Evolutionary conservation across 2,888 invertebrate species (phyloP).

Genomic region (Onchidella celtica): DNA sequence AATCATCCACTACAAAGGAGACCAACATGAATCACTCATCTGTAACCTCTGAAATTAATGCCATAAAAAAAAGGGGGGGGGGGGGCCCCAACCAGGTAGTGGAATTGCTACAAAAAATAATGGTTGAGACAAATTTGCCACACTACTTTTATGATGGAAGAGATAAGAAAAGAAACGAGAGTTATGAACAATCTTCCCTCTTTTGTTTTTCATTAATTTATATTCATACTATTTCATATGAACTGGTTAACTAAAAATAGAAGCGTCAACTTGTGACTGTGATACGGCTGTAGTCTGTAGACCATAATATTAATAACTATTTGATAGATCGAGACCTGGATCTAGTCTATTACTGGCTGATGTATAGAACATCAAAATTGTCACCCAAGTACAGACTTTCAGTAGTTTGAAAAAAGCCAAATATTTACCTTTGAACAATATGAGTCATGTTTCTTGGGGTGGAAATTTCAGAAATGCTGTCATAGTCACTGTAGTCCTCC

Average conservation of each 20-base stretch:
- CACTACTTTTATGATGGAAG: no score
- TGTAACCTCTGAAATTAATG: no score
- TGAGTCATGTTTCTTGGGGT: slow-evolving; percentile 39
- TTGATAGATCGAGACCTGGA: slow-evolving; percentile 11
- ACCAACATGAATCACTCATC: no score
- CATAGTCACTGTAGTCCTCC: slow-evolving; percentile 1
- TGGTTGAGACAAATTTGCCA: no score
- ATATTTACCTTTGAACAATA: slow-evolving; percentile 42
- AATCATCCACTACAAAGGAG: no score
- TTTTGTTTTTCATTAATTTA: not conserved
- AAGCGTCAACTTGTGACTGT: no score
- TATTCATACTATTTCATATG: not conserved
- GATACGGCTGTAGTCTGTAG: no score
- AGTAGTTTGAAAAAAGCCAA: not conserved
- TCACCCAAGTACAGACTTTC: not conserved
- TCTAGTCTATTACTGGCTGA: not conserved
- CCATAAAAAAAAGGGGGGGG: no score
- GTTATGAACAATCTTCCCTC: no score
- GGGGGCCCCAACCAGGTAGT: no score
- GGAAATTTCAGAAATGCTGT: not conserved
- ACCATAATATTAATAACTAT: slow-evolving; percentile 3
- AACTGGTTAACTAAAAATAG: not conserved
- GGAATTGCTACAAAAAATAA: no score
- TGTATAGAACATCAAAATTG: not conserved
- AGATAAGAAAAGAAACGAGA: no score